Evolutionary conservation across 2,888 invertebrate genomes (phyloP).

Genomic region (Drosophila peninsularis): DNA sequence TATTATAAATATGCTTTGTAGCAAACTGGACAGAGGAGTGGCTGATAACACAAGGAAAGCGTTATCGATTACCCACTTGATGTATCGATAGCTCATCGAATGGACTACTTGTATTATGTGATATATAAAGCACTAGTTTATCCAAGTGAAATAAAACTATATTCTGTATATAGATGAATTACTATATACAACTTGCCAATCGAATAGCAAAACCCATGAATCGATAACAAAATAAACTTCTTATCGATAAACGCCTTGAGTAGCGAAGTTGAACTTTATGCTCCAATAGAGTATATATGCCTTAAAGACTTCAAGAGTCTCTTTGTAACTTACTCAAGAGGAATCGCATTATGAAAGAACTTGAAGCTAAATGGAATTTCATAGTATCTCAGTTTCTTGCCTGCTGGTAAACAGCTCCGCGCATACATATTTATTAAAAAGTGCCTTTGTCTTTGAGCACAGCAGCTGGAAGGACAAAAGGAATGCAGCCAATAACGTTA

Average conservation of each 20-base stretch:
- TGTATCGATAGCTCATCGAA: not conserved
- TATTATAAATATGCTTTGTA: constrained; percentile 29
- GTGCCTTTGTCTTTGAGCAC: constrained; percentile 46
- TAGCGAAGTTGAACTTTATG: not conserved
- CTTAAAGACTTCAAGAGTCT: not conserved
- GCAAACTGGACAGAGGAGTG: constrained; percentile 12
- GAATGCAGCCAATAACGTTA: constrained; percentile 71
- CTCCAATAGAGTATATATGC: not conserved
- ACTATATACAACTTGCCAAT: not conserved
- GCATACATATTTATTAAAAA: constrained; percentile 51
- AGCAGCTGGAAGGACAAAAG: constrained; percentile 16
- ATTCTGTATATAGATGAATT: too few relatives aligned
- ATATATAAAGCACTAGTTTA: too few relatives aligned
- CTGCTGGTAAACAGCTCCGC: constrained; percentile 14
- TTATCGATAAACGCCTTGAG: not conserved
- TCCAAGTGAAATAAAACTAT: too few relatives aligned
- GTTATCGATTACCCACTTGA: constrained; percentile 11
- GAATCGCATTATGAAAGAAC: constrained; percentile 6
- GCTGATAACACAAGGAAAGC: constrained; percentile 6
- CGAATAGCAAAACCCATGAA: not conserved
- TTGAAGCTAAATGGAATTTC: constrained; percentile 20
- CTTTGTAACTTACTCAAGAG: not conserved
- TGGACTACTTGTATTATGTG: too few relatives aligned
- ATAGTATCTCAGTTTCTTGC: not conserved
- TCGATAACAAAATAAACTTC: not conserved